These are phyloP conservation scores for Alviniconcha marisindica DNA, from an alignment of 1,140 invertebrate species.

Conservation along the genomic window DNA sequence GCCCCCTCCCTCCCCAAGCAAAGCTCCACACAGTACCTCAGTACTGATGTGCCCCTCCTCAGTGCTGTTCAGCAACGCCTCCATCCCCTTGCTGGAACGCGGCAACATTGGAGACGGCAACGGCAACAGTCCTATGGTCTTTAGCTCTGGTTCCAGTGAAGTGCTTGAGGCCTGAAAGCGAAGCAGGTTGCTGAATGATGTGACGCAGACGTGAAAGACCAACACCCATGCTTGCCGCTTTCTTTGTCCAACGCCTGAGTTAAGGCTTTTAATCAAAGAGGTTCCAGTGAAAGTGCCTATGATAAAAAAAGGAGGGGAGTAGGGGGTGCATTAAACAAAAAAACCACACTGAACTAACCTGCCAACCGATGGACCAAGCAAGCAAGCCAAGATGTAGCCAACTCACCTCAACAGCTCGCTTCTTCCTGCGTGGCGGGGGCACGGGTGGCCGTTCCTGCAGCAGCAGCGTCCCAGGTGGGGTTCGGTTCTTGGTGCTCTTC, in stretches of 20 bases:
- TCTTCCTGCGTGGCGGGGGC: slow-evolving; percentile 86
- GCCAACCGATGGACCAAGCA: no score
- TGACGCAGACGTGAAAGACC: no score
- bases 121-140: not conserved
- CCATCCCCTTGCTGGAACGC: slow-evolving; percentile 29
- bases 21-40: slow-evolving; percentile 22
- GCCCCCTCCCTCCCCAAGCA: not conserved
- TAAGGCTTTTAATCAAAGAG: no score
- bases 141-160: not conserved
- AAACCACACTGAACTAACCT: no score
- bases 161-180: not conserved
- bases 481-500: slow-evolving; percentile 88
- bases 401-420: slow-evolving; percentile 62
- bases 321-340: no score
- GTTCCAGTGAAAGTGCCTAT: no score
- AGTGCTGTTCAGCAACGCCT: slow-evolving; percentile 29
- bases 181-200: no score
- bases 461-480: slow-evolving; percentile 64
- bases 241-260: no score
- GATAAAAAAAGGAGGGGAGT: no score
- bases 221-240: no score
- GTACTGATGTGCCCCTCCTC: slow-evolving; percentile 36
- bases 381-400: not conserved
- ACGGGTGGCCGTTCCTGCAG: not conserved
- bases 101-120: slow-evolving; percentile 40